phyloP scores from a whole-genome alignment of 2,888 invertebrate genomes.

The Drosophila cognata region DNA sequence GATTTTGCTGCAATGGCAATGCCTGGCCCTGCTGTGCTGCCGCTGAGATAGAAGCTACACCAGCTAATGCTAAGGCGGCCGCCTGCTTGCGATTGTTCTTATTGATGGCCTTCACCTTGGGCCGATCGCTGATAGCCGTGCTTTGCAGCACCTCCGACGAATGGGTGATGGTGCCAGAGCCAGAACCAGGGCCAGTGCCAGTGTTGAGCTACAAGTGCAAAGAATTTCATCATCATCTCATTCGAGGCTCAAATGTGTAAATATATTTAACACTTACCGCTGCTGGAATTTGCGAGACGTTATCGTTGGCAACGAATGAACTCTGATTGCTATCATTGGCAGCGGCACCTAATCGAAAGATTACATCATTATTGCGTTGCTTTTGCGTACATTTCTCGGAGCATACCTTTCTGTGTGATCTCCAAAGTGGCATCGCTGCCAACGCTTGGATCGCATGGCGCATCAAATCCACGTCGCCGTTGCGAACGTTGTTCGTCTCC shows the following conservation, averaged over 20 bases:
- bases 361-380: neutral
- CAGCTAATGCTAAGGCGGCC: slow-evolving; percentile 57
- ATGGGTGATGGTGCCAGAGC: slow-evolving; percentile 82
- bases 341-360: slow-evolving; percentile 11
- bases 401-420: slow-evolving; percentile 46
- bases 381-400: neutral
- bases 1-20: slow-evolving; percentile 82
- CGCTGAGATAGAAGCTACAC: slow-evolving; percentile 18
- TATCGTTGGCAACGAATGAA: slow-evolving; percentile 38
- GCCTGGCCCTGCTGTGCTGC: slow-evolving; percentile 50
- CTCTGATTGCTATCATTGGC: slow-evolving; percentile 44
- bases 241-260: neutral
- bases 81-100: slow-evolving; percentile 91
- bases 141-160: slow-evolving; percentile 86
- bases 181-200: slow-evolving; percentile 2
- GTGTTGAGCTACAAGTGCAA: slow-evolving; percentile 58
- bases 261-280: slow-evolving; percentile 36
- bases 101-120: slow-evolving; percentile 92
- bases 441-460: slow-evolving; percentile 37
- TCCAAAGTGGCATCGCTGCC: slow-evolving; percentile 43
- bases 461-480: slow-evolving; percentile 77
- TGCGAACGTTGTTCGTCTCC: slow-evolving; percentile 75
- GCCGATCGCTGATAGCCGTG: slow-evolving; percentile 93
- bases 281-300: slow-evolving; percentile 45
- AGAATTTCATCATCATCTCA: neutral